These are phyloP conservation scores for Rhinatrema bivittatum DNA, from an alignment of 2,797 vertebrate genomes.

Conservation along the genomic window DNA sequence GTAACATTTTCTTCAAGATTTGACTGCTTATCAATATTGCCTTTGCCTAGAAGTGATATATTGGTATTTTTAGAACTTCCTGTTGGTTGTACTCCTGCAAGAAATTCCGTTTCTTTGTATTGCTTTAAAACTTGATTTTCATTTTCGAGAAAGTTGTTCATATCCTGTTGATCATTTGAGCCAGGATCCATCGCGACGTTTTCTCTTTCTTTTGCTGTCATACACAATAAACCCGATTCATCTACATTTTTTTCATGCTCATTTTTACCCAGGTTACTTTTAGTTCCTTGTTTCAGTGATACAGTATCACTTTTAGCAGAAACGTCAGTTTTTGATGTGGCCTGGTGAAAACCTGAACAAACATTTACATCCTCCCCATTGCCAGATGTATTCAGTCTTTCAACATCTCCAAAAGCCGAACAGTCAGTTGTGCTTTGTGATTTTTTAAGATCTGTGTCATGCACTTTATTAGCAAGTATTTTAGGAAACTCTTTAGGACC, in stretches of 20 bases:
- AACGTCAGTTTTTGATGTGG: conserved; percentile 7
- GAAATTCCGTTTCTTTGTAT: neutral
- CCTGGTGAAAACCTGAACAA: conserved; percentile 19
- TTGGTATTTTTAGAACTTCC: conserved; percentile 6
- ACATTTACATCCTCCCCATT: no score
- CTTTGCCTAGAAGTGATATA: conserved; percentile 26
- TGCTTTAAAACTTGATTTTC: neutral
- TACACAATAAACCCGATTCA: conserved; percentile 1
- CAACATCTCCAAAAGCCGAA: conserved; percentile 5
- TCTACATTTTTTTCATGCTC: conserved; percentile 9
- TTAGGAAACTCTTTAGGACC: conserved; percentile 18
- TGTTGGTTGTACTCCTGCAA: neutral
- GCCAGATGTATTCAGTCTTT: conserved; percentile 1
- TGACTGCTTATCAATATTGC: conserved; percentile 19
- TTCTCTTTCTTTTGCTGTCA: conserved; percentile 5
- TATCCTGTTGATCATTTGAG: neutral
- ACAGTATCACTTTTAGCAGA: conserved; percentile 5
- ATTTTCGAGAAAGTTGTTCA: neutral
- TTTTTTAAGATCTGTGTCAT: neutral
- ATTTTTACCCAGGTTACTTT: conserved; percentile 5
- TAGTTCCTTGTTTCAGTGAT: conserved; percentile 7
- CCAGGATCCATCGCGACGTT: neutral
- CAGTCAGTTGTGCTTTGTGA: conserved; percentile 3
- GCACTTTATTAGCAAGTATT: conserved; percentile 4
- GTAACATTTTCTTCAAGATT: conserved; percentile 6